Evolutionary conservation across 1,140 invertebrate genomes (phyloP).

Genomic region (Paralvinella palmiformis): DNA sequence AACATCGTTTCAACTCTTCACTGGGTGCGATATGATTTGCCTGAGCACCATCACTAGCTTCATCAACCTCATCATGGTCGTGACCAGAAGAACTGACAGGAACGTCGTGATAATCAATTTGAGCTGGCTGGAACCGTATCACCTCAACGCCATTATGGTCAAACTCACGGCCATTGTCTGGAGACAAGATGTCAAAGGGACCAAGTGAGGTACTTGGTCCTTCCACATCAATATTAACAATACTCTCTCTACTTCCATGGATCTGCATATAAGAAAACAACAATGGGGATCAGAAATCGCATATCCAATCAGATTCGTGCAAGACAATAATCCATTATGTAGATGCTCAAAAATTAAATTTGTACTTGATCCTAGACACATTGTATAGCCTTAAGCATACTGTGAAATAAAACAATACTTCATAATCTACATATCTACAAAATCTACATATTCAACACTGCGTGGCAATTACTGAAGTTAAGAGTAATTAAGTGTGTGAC

Average conservation of each 20-base stretch:
- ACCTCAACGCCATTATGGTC: slow-evolving; percentile 15
- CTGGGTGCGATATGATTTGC: too few relatives aligned
- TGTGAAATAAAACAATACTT: not conserved
- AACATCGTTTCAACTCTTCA: too few relatives aligned
- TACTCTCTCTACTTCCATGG: slow-evolving; percentile 73
- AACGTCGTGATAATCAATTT: slow-evolving; percentile 18
- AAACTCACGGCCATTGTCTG: slow-evolving; percentile 12
- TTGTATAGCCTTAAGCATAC: not conserved
- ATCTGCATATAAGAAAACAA: slow-evolving; percentile 59
- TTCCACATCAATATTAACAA: slow-evolving; percentile 63
- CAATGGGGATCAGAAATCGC: too few relatives aligned
- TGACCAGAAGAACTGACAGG: not conserved
- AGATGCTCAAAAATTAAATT: not conserved
- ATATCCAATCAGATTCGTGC: too few relatives aligned
- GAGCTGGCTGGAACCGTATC: slow-evolving; percentile 17
- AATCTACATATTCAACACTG: not conserved
- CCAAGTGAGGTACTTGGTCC: slow-evolving; percentile 37
- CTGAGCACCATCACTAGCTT: too few relatives aligned
- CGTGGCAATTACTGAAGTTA: too few relatives aligned
- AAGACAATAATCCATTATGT: not conserved
- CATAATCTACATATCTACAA: not conserved
- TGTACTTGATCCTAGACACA: not conserved
- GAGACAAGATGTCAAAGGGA: slow-evolving; percentile 4
- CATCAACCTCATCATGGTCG: too few relatives aligned
- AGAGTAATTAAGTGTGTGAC: too few relatives aligned